phyloP scores from a whole-genome alignment of 1,140 invertebrate species.

The Aphis craccivora region DNA sequence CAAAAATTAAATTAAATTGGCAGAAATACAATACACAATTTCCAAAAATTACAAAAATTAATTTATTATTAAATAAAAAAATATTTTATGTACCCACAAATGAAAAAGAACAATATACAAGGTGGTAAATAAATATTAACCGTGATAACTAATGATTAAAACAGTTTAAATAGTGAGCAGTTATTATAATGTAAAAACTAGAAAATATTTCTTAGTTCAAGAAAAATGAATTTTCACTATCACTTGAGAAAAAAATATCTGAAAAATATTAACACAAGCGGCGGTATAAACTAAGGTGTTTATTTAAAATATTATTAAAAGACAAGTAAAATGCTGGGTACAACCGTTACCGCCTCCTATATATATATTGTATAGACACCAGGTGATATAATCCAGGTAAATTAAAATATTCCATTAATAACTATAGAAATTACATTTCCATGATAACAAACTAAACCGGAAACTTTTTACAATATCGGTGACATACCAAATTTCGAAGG shows the following conservation, averaged over 20 bases:
- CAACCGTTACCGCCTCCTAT: neutral
- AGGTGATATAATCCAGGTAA: neutral
- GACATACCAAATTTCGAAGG: conserved; percentile 32
- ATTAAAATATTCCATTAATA: conserved; percentile 3
- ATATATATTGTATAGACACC: neutral
- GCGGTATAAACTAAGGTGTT: neutral
- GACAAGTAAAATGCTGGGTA: neutral
- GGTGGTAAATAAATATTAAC: too few species aligned
- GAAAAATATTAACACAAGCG: neutral
- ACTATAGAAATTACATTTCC: neutral
- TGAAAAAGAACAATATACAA: neutral
- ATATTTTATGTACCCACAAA: too few species aligned
- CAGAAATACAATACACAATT: conserved; percentile 29
- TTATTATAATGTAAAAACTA: neutral
- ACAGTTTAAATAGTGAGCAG: neutral
- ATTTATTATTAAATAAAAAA: neutral
- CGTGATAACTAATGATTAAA: neutral
- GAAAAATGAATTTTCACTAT: neutral
- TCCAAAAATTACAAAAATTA: neutral
- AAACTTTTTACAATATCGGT: conserved; percentile 37
- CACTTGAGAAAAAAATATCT: neutral
- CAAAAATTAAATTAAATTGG: neutral
- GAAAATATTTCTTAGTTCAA: neutral
- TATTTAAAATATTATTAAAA: neutral
- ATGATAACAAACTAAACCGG: conserved; percentile 28